Evolutionary conservation across 2,113 vertebrate genomes (phyloP).

Genomic region (Hystrix brachyura): DNA sequence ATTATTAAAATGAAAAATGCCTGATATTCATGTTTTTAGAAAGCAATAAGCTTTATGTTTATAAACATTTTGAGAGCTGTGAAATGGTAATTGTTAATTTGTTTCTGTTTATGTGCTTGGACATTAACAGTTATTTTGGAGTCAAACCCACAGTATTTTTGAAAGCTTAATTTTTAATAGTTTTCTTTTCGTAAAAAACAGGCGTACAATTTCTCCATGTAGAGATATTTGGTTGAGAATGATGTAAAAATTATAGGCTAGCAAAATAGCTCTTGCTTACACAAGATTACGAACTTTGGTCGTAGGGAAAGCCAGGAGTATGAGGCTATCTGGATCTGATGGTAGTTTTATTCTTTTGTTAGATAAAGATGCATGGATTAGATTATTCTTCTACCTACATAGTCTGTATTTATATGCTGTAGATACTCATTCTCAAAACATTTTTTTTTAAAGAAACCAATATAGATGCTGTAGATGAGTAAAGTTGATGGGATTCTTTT

Average conservation of each 20-base stretch:
- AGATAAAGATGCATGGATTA: constrained; percentile 45
- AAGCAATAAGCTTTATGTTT: constrained; percentile 70
- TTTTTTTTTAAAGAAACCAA: not conserved
- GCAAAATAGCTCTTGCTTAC: constrained; percentile 56
- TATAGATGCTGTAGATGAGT: not conserved
- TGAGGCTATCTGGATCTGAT: constrained; percentile 34
- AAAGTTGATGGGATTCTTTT: constrained; percentile 3
- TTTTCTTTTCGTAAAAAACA: constrained; percentile 76
- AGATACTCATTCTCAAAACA: not conserved
- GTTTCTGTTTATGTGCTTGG: constrained; percentile 75
- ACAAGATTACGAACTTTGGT: constrained; percentile 67
- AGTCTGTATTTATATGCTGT: not conserved
- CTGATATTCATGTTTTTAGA: constrained; percentile 67
- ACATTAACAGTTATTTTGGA: constrained; percentile 77
- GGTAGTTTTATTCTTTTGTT: constrained; percentile 49
- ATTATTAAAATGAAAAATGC: constrained; percentile 62
- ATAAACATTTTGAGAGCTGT: constrained; percentile 79
- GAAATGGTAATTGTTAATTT: constrained; percentile 79
- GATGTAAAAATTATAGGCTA: constrained; percentile 75
- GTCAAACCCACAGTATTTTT: constrained; percentile 67
- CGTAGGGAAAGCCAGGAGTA: constrained; percentile 23
- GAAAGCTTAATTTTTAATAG: constrained; percentile 79
- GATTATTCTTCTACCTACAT: not conserved
- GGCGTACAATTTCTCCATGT: constrained; percentile 63
- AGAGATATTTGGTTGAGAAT: constrained; percentile 54